Evolutionary conservation across 2,797 vertebrate genomes (phyloP), one percentile per base, ranked within the genome.

Genomic region (Smutsia gigantea): DNA sequence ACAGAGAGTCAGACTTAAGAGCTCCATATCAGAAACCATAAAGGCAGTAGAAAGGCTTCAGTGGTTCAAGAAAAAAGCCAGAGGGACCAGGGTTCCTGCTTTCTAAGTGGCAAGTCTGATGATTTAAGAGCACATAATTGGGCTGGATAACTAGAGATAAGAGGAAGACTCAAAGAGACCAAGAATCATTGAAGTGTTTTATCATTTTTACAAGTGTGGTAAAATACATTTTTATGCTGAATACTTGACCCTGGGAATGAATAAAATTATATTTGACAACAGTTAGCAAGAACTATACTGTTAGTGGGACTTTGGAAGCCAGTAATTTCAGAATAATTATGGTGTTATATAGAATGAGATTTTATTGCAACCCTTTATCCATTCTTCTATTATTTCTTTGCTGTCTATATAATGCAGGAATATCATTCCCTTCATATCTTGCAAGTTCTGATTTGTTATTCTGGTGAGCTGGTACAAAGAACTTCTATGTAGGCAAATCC

Each of bases 211-310:
- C 61, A 91, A 96, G 34, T 66, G 23, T 42, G 31, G 66, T 72
- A 95, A 95, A 83, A 84, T 82, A 8, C 31, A 74, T 34, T 81
- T 86, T 90, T 74, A 77, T 84, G 17, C 68, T 69, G 42, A 68
- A 74, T 69, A 53, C 59, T 79, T 86, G 64, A 79, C 53, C 57
- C n/a, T 68, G 69, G 63, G 64, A 66, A 49, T 75, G 84, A 90
- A 85, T 63, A 96, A 86, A 90, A 93, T n/a, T 79, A n/a, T 49
- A 81, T 37, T 79, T 94, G 95, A 95, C 59, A 86, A 84, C 57
- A 37, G 49, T 96, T 88, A 69, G 53, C 46, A n/a, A 90, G 51
- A n/a, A 9, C n/a, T 93, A 15, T 39, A 29, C 42, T 83, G 39
- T 82, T 82, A 53, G 42, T 29, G 53, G 29, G 23, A 61, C 68